Evolutionary conservation across 2,888 invertebrate species (phyloP), one percentile per base, ranked within the genome.

Genomic region (Polymixis lichenea): DNA sequence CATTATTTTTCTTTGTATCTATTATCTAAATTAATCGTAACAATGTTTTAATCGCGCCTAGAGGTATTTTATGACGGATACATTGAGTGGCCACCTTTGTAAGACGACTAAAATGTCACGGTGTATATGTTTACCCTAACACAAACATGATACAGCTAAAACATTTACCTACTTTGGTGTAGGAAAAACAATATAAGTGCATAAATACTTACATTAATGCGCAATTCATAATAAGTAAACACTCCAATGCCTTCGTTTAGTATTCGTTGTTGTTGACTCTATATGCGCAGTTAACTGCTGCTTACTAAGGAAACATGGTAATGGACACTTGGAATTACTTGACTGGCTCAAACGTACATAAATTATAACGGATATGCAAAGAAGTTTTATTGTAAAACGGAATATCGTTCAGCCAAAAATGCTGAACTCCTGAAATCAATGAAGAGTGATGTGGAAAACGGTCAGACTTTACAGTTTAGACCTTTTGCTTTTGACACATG

Each of bases 151-250:
- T 70, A 66, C 17, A 38, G 25, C 55, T 58, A 71, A 68, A 77
- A 62, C 58, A 55, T 82, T 85, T 69, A 71, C 76, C 19, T 71
- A 71, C 49, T 56, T 68, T 19, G 25, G 11, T 67, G 32, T 73
- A 58, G 13, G 17, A 73, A 69, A 72, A 84, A 69, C 60, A 61
- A 58, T 22, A n/a, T 32, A 56, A 53, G 43, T 56, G 72, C 66
- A 71, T 28, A 79, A 53, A 69, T 77, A 81, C 73, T 78, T 55
- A 83, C 46, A 76, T n/a, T n/a, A 2, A 65, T 73, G 55, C 77
- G 76, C 73, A 87, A 72, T 79, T 80, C 56, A 25, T 65, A 68
- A 72, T 62, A 83, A 70, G 72, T 83, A 78, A 87, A 86, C 77
- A 83, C 66, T 77, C 58, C 56, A 77, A n/a, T 56, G 53, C 76